Evolutionary conservation across 2,113 vertebrate species (phyloP).

Genomic region (Boleophthalmus pectinirostris): DNA sequence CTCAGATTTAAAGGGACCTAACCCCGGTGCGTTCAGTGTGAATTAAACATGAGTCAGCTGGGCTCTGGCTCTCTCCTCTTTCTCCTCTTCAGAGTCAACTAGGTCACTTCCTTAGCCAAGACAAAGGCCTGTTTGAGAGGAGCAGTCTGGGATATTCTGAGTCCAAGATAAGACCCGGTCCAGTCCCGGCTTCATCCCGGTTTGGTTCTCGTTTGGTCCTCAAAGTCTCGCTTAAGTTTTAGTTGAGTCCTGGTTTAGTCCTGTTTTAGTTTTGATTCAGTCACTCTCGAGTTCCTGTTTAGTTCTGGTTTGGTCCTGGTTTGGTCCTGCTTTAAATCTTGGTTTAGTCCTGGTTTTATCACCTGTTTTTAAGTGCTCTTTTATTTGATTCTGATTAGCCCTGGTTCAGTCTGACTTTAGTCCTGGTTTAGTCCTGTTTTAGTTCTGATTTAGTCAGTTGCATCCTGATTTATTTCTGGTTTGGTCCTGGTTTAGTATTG

Average conservation of each 20-base stretch:
- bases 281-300: neutral
- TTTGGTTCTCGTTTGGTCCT: neutral
- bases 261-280: neutral
- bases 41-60: slow-evolving; percentile 13
- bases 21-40: neutral
- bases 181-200: neutral
- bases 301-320: neutral
- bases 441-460: neutral
- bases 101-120: neutral
- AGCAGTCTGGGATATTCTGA: neutral
- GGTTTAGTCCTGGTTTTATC: neutral
- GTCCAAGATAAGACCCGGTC: neutral
- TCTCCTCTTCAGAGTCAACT: slow-evolving; percentile 1
- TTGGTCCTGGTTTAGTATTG: too few relatives aligned
- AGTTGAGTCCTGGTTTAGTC: neutral
- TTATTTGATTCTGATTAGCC: neutral
- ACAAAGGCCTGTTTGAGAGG: slow-evolving; percentile 2
- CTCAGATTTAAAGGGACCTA: neutral
- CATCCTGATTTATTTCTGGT: neutral
- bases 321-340: neutral
- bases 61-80: neutral
- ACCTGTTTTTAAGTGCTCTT: neutral
- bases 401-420: neutral
- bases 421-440: neutral
- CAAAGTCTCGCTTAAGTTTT: neutral